Base-by-base conservation (phyloP, 1,140 invertebrate genomes). In the Zaprionus kolodkinae region DNA sequence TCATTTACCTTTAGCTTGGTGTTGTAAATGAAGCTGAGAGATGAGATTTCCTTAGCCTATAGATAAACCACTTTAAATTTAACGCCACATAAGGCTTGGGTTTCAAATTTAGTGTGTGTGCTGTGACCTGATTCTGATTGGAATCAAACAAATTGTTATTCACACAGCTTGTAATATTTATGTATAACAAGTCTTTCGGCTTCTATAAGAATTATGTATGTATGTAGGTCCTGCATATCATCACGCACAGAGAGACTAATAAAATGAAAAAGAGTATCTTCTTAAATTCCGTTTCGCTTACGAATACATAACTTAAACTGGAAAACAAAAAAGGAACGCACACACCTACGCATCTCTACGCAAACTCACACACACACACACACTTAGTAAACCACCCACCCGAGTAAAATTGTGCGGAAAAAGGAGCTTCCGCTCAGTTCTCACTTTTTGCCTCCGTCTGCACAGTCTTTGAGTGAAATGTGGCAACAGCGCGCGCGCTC, bases 51-150 rank as follows among this genome's bases (percentile, higher is more conserved):
- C 61, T 38, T 38, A 54, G 72, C 21, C 21, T 21, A 21, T 21
- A 21, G 21, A 76, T 52, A 80, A 65, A 69, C 30, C 60, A 70
- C 80, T 81, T 84, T 70, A 77, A 77, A 81, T 85, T 84, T 78
- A 81, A 84, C 69, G 78, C 73, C 40, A 81, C 54, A 84, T 67
- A 43, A 76, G 30, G 68, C 72, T 21, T 3, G 48, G 13, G 40
- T 56, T 38, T 25, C 25, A 30, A 65, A 71, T 72, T 72, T 66
- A 76, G 45, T 66, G 59, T 66, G 59, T 66, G 73, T 71, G 68
- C 36, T 60, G 35, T 27, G 2, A 0, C 9, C 21, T 65, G 56
- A 12, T 13, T 50, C 5, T 55, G 54, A 75, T 74, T 5, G 13
- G 10, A 38, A 74, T 69, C 65, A 25, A n/a, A 50, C 27, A 62